Base-by-base conservation (phyloP, 2,888 invertebrate species). In the Creontiades dilutus region DNA sequence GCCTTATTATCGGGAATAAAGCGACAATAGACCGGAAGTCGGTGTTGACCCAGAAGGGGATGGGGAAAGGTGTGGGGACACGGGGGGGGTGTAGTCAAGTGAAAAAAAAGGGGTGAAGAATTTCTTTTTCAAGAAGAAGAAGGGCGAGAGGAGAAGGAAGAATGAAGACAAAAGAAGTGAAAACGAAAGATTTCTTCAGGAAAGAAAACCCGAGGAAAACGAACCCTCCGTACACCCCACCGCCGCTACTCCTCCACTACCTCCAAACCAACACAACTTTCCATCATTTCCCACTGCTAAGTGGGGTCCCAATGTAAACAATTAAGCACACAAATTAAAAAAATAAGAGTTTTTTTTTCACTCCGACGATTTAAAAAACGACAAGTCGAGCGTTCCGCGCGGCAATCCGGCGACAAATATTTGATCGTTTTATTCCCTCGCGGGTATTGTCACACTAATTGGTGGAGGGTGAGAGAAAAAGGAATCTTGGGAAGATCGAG, bases 281-380 rank as follows among this genome's bases (percentile, higher is more conserved):
- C 68, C 86, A 7, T 46, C n/a, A 19, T 48, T 52, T 37, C 9
- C 14, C 13, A 37, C 37, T n/a, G 52, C 78, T 87, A 87, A 87
- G 87, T 87, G 84, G 84, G 57, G 78, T 87, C 76, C 76, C 78
- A 87, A 76, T 87, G 87, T 78, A 87, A 87, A 87, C 87, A 87
- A 87, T 87, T 78, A 87, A 78, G 52, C 87, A 76, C 19, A 76
- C 27, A 76, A 78, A 57, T 87, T 27, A 78, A 78, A 61, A 48
- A 87, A 55, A 16, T 23, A 7, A 14, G 0, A 13, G 14, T 19
- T 57, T 57, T 85, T 85, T 57, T 85, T 85, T 46, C 27, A 4
- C 12, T 55, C 55, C 28, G 0, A 27, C 19, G 47, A 55, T 57
- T 85, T 57, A 57, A 16, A 28, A 85, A 57, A 48, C 11, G 16